Evolutionary conservation across 2,797 vertebrate genomes (phyloP).

Genomic region (Onychomys arenicola): DNA sequence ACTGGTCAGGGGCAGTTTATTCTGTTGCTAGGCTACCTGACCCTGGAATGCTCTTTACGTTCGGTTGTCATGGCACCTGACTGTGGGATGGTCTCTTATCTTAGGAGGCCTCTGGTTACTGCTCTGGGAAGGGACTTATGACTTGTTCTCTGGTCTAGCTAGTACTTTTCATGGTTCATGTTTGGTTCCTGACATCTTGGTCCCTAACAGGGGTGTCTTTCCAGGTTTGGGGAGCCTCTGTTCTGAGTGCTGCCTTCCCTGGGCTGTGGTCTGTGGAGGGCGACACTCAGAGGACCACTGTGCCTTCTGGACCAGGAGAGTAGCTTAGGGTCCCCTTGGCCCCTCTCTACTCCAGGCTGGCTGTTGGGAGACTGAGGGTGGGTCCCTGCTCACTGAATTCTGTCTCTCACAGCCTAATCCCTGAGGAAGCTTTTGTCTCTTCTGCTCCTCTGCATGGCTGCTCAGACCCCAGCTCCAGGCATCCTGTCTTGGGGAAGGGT

Average conservation of each 20-base stretch:
- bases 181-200: too few relatives aligned
- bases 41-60: too few relatives aligned
- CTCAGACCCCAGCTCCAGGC: not conserved
- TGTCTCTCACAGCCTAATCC: not conserved
- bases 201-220: not conserved
- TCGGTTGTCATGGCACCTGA: too few relatives aligned
- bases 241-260: rapidly evolving
- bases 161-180: too few relatives aligned
- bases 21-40: too few relatives aligned
- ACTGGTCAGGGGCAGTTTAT: too few relatives aligned
- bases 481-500: not conserved
- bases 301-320: not conserved
- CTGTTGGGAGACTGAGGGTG: rapidly evolving
- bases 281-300: not conserved
- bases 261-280: not conserved
- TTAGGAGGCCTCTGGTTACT: too few relatives aligned
- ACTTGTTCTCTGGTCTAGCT: too few relatives aligned
- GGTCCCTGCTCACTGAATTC: not conserved
- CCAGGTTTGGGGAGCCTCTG: too few relatives aligned
- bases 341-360: not conserved
- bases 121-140: too few relatives aligned
- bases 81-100: too few relatives aligned
- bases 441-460: not conserved
- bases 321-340: rapidly evolving
- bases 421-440: not conserved